Conservation (phyloP, 37 sponge, comb jelly and placozoan genomes). For the Petrosia ficiformis region DNA sequence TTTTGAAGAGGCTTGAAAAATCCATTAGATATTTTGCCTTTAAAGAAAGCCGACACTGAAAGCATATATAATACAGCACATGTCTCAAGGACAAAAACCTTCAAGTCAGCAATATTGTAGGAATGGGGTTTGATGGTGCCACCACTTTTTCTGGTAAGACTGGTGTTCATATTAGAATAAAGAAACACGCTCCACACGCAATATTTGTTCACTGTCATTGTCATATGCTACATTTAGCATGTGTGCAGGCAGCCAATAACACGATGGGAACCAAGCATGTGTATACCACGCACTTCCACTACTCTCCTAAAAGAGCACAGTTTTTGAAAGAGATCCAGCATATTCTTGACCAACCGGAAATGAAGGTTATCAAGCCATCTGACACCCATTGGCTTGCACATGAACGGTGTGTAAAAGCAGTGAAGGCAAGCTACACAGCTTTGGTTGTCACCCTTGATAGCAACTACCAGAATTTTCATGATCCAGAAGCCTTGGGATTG, state of each 20-base stretch:
- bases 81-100: constrained; percentile 53
- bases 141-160: constrained; percentile 60
- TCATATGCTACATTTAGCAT: constrained; percentile 56
- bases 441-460: constrained; percentile 41
- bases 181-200: constrained; percentile 50
- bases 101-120: constrained; percentile 35
- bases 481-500: constrained; percentile 66
- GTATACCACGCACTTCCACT: constrained; percentile 36
- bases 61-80: constrained; percentile 25
- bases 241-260: constrained; percentile 65
- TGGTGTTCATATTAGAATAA: constrained; percentile 45
- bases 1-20: constrained; percentile 69
- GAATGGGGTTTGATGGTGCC: constrained; percentile 73
- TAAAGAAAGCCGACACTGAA: constrained; percentile 50
- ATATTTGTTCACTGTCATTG: constrained; percentile 51
- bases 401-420: constrained; percentile 65
- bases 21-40: constrained; percentile 57
- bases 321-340: constrained; percentile 41
- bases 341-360: constrained; percentile 51
- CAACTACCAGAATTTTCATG: constrained; percentile 46
- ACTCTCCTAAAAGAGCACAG: constrained; percentile 47
- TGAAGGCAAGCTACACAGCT: constrained; percentile 51
- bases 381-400: constrained; percentile 68
- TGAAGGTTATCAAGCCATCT: constrained; percentile 63
- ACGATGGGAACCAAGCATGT: constrained; percentile 46